Evolutionary conservation across 2,797 vertebrate species (phyloP).

Genomic region (Alosa sapidissima): DNA sequence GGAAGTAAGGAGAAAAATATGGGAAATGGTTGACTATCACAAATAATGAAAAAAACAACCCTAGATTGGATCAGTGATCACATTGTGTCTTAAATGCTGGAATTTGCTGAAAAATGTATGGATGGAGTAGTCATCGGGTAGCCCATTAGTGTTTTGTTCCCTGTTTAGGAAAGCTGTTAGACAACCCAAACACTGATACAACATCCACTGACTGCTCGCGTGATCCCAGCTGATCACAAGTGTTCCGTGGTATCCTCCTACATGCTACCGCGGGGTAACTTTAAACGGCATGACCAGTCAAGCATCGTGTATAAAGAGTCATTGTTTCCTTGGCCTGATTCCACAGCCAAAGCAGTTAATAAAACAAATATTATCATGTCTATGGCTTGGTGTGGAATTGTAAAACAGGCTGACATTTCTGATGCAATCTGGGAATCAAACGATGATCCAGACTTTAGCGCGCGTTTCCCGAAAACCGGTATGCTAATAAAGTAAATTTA

Average conservation of each 20-base stretch:
- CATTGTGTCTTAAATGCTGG: slow-evolving; percentile 19
- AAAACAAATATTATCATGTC: background rate
- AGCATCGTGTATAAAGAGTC: background rate
- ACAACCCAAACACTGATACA: background rate
- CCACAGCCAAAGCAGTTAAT: background rate
- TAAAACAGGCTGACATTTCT: background rate
- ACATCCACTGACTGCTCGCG: background rate
- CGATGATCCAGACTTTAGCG: background rate
- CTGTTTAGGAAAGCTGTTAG: background rate
- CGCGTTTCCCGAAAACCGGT: no score
- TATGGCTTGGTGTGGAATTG: background rate
- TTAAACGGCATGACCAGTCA: background rate
- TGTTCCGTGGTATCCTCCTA: background rate
- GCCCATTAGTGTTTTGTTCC: background rate
- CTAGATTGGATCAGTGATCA: background rate
- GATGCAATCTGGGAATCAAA: background rate
- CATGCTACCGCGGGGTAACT: background rate
- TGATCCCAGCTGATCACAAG: slow-evolving; percentile 13
- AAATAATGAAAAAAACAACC: background rate
- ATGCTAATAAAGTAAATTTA: background rate
- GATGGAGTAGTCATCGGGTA: background rate
- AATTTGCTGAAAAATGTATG: background rate
- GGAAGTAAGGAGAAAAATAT: background rate
- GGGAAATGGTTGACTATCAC: background rate
- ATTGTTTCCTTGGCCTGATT: background rate